phyloP scores from a whole-genome alignment of 2,797 vertebrate species.

The Myotis daubentonii region DNA sequence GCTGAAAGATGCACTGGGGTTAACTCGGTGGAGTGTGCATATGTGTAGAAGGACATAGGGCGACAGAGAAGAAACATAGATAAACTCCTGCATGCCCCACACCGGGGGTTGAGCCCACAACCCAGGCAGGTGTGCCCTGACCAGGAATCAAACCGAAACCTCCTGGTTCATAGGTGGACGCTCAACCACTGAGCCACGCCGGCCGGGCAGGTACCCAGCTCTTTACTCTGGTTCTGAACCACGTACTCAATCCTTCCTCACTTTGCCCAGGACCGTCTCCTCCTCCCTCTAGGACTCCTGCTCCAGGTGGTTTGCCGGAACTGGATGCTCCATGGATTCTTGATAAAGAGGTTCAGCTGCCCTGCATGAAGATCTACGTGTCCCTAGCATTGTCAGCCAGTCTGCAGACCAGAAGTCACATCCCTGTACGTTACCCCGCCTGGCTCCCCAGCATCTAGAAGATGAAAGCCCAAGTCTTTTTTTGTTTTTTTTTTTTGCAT shows the following conservation, averaged over 20 bases:
- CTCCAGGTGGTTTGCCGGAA: neutral
- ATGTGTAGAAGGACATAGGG: neutral
- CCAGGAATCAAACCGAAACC: too few relatives aligned
- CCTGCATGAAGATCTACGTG: rapidly evolving
- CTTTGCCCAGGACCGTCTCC: neutral
- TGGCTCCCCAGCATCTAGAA: neutral
- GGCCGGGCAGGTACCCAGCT: neutral
- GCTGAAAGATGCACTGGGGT: neutral
- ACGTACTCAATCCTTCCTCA: neutral
- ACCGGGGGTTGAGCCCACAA: too few relatives aligned
- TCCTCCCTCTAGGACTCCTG: too few relatives aligned
- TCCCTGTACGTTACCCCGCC: rapidly evolving
- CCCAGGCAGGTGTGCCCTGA: too few relatives aligned
- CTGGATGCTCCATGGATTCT: neutral
- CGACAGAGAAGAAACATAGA: neutral
- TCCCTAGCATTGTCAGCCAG: neutral
- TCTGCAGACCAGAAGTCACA: neutral
- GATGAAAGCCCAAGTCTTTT: neutral
- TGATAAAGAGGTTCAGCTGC: rapidly evolving
- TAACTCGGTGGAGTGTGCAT: neutral
- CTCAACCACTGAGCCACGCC: neutral
- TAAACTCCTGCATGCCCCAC: too few relatives aligned
- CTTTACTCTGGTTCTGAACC: neutral
- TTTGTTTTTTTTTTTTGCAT: neutral
- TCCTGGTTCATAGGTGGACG: too few relatives aligned